Conservation (phyloP, 2,797 vertebrate species). For the Hozukius guyotensis region DNA sequence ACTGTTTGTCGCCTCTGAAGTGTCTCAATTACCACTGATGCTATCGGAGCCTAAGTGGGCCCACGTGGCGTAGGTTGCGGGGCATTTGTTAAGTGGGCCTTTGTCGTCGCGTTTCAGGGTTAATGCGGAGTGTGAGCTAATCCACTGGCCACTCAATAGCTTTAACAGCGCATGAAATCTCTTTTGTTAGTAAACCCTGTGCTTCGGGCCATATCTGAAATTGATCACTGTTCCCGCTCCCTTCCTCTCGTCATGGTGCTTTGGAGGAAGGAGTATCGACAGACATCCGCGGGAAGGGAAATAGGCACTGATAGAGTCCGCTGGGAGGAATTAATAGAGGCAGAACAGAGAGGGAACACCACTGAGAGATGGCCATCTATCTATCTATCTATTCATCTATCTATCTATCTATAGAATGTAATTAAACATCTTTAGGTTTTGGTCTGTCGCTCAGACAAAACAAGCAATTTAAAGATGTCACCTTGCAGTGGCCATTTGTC, state of each 20-base stretch:
- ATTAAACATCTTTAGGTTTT: neutral
- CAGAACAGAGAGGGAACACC: constrained; percentile 13
- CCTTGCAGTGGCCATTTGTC: neutral
- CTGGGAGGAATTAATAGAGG: constrained; percentile 34
- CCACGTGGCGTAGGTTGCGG: constrained; percentile 45
- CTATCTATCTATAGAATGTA: neutral
- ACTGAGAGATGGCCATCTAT: neutral
- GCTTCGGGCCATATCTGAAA: constrained; percentile 79
- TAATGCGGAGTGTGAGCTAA: constrained; percentile 80
- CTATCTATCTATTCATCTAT: neutral
- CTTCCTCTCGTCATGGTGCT: constrained; percentile 58
- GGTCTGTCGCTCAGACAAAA: neutral
- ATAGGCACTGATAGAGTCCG: constrained; percentile 38
- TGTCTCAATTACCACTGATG: constrained; percentile 76
- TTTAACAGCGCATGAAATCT: constrained; percentile 83
- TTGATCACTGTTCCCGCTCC: constrained; percentile 73
- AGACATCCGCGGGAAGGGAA: constrained; percentile 54
- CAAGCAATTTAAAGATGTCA: neutral
- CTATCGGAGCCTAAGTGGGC: constrained; percentile 69
- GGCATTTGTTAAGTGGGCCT: constrained; percentile 72
- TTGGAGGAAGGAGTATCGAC: constrained; percentile 70
- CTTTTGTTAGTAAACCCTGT: constrained; percentile 80
- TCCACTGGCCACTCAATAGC: constrained; percentile 81
- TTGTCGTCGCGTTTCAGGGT: constrained; percentile 72
- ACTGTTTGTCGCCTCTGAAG: constrained; percentile 63